phyloP scores from a whole-genome alignment of 2,113 vertebrate genomes.

The Formicarius rufipectus region DNA sequence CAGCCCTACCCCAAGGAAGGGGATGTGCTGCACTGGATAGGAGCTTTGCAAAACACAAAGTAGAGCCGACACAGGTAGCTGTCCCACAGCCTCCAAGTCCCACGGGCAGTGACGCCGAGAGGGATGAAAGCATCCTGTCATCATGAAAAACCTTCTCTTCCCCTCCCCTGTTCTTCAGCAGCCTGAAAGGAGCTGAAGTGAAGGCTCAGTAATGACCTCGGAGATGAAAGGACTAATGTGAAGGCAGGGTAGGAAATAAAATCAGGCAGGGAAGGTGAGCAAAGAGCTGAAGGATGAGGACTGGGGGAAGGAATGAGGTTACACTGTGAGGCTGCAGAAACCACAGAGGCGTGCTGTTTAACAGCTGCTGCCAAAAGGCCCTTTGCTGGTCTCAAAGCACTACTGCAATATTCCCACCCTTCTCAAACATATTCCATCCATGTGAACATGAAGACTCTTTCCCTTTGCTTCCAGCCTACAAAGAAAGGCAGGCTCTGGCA shows the following conservation, averaged over 20 bases:
- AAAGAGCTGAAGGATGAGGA: neutral
- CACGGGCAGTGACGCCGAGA: accelerated
- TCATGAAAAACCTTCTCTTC: neutral
- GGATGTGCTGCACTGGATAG: neutral
- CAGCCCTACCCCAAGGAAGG: neutral
- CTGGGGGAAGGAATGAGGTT: neutral
- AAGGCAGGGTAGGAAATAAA: slow-evolving; percentile 6
- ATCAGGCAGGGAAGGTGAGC: neutral
- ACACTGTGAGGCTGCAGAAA: neutral
- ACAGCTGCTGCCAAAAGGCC: neutral
- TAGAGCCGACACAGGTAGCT: neutral
- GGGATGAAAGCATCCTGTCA: neutral
- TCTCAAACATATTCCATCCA: neutral
- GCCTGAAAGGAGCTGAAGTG: neutral
- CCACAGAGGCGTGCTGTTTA: neutral
- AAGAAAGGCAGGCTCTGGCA: slow-evolving; percentile 19
- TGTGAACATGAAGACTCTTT: neutral
- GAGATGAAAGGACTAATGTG: neutral
- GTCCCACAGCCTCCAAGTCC: neutral
- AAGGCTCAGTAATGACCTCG: slow-evolving; percentile 1
- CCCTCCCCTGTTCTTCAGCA: neutral
- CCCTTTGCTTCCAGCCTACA: neutral
- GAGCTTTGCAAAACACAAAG: neutral
- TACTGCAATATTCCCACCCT: neutral
- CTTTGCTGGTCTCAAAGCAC: neutral